Evolutionary conservation across 2,113 vertebrate genomes (phyloP).

Genomic region (Oreochromis aureus): DNA sequence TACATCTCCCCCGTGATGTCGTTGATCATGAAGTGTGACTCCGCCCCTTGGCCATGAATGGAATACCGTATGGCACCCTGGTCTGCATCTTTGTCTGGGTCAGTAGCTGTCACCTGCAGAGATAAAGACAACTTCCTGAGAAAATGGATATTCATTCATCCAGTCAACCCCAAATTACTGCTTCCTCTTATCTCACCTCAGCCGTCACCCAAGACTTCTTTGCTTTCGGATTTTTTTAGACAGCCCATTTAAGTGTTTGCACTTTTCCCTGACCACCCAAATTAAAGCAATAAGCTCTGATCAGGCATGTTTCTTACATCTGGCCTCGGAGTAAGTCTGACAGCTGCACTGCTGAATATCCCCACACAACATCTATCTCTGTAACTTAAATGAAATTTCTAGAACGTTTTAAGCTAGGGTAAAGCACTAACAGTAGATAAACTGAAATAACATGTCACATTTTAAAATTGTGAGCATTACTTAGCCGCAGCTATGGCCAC

Average conservation of each 20-base stretch:
- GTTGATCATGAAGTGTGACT: constrained; percentile 83
- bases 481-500: neutral
- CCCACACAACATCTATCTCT: neutral
- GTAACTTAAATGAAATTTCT: neutral
- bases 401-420: neutral
- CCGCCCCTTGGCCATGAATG: constrained; percentile 82
- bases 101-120: constrained; percentile 80
- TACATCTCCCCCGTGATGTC: constrained; percentile 84
- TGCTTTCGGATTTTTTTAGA: constrained; percentile 12
- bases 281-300: constrained; percentile 39
- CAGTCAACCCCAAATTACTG: constrained; percentile 20
- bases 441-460: neutral
- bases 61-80: constrained; percentile 83
- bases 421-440: neutral
- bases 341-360: neutral
- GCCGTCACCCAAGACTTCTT: neutral
- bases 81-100: constrained; percentile 82
- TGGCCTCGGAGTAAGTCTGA: neutral
- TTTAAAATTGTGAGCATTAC: neutral
- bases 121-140: constrained; percentile 42
- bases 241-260: constrained; percentile 35
- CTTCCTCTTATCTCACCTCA: constrained; percentile 28
- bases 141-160: constrained; percentile 25
- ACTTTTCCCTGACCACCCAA: constrained; percentile 24
- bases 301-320: constrained; percentile 3